These are phyloP conservation scores for Lithophane leautieri DNA, from an alignment of 2,888 invertebrate genomes.

Conservation along the genomic window DNA sequence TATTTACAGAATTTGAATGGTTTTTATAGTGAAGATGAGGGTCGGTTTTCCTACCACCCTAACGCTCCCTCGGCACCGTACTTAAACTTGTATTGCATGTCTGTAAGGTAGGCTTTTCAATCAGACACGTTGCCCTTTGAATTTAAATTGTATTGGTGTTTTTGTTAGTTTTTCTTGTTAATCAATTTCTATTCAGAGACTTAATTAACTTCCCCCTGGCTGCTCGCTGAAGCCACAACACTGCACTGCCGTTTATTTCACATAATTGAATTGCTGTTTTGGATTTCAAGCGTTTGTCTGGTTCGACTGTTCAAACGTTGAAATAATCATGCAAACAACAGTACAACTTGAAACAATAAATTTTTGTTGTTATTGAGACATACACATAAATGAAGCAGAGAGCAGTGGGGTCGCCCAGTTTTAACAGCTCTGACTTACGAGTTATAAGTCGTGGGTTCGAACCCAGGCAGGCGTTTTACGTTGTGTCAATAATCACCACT, in stretches of 20 bases:
- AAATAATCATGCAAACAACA: neutral
- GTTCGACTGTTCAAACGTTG: neutral
- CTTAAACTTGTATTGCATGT: slow-evolving; percentile 84
- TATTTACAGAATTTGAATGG: slow-evolving; percentile 7
- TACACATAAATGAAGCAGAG: neutral
- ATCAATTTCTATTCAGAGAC: slow-evolving; percentile 63
- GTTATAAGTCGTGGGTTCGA: too few relatives aligned
- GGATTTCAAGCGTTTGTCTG: slow-evolving; percentile 20
- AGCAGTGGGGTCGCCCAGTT: too few relatives aligned
- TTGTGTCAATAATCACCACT: too few relatives aligned
- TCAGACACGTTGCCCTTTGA: slow-evolving; percentile 76
- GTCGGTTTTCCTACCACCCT: slow-evolving; percentile 68
- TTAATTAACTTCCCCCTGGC: slow-evolving; percentile 71
- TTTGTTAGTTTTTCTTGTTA: slow-evolving; percentile 65
- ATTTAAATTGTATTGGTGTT: slow-evolving; percentile 62
- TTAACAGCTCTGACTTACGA: too few relatives aligned
- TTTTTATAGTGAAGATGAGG: slow-evolving; percentile 51
- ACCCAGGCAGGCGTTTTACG: too few relatives aligned
- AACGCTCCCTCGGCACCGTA: slow-evolving; percentile 72
- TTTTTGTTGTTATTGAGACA: neutral
- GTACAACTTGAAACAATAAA: neutral
- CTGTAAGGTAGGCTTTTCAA: slow-evolving; percentile 85
- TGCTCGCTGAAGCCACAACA: slow-evolving; percentile 37
- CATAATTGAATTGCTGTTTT: slow-evolving; percentile 45
- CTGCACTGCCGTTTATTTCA: slow-evolving; percentile 51